Base-by-base conservation (phyloP, 2,113 vertebrate genomes). In the Osmerus mordax region DNA sequence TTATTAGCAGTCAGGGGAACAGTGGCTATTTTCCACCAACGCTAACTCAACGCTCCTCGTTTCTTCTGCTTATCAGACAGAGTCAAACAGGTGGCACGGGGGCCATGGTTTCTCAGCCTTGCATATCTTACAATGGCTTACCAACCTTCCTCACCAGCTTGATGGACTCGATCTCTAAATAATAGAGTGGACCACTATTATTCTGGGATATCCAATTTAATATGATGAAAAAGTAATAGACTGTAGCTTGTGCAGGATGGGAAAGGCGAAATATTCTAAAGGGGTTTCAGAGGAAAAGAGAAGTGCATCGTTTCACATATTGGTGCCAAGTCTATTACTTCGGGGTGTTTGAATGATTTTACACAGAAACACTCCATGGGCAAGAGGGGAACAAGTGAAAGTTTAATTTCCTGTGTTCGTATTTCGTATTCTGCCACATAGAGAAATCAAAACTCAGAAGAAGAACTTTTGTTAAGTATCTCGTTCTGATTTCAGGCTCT, bases 131-230 rank as follows among this genome's bases (percentile, higher is more conserved):
- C 58, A 64, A 32, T 28, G 71, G 41, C 21, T 72, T 74, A 75
- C 64, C 58, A 74, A 71, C 76, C 63, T 62, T 52, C 71, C 74
- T 82, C 75, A 73, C 59, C 62, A 54, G 69, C 52, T 47, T 83
- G 84, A 87, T 80, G 78, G 76, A 87, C 86, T 83, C 76, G 16
- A 41, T 60, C 21, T 73, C 80, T 86, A 72, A 86, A 86, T 85
- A 89, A 85, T 84, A 71, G 79, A 85, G 80, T 69, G 69, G 58
- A 61, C 18, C 68, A 78, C 77, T 79, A 79, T 87, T 86, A 85
- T 83, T 84, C 81, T 82, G 78, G 79, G 80, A 61, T 81, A 86
- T 84, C 81, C 81, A 84, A 87, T 86, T 87, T 86, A 82, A 82
- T 78, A 75, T 81, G 79, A 84, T 86, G 82, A 85, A 85, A 86